Base-by-base conservation (phyloP, 2,888 invertebrate genomes). In the Caenorhabditis angaria region DNA sequence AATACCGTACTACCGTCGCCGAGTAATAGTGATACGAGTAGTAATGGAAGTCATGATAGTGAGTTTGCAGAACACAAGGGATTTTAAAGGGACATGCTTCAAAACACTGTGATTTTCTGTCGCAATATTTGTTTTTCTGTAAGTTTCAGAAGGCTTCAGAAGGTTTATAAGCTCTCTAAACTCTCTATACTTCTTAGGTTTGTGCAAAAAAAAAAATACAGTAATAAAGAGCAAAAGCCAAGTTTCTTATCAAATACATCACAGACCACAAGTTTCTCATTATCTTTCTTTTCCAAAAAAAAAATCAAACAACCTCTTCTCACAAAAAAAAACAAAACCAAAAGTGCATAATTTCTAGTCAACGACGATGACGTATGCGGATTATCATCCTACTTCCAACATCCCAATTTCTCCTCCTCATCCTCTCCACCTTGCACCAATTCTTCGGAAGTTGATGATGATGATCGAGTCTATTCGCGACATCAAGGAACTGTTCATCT, bases 401-500 rank as follows among this genome's bases (percentile, higher is more conserved):
- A 63, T n/a, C 67, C 25, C 12, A 35, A 54, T 51, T 57, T 67
- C 66, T 50, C 67, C 67, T 4, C 24, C 64, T 2, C 67, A 72
- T 6, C 41, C 18, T 41, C 18, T 12, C 18, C 10, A 41, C 32
- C 32, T 41, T 3, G 64, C 10, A 58, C 65, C 57, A 72, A 69
- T 48, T 41, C 41, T 35, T n/a, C n/a, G n/a, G 70, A 70, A 22
- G 63, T 55, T 8, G 73, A 72, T n/a, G 78, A 76, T 22, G 66
- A 73, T 54, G 72, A 72, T 22, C 70, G 76, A 32, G 71, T 62
- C 6, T 79, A 75, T 64, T 61, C 75, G 12, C 66, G 80, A 18
- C 77, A 76, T 51, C 74, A 74, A 25, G 85, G 85, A 56, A 86
- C 81, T 89, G 97, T 97, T 83, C 97, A 99, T 88, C 91, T 99